Base-by-base conservation (phyloP, 2,113 vertebrate genomes). In the Elephantulus edwardii region DNA sequence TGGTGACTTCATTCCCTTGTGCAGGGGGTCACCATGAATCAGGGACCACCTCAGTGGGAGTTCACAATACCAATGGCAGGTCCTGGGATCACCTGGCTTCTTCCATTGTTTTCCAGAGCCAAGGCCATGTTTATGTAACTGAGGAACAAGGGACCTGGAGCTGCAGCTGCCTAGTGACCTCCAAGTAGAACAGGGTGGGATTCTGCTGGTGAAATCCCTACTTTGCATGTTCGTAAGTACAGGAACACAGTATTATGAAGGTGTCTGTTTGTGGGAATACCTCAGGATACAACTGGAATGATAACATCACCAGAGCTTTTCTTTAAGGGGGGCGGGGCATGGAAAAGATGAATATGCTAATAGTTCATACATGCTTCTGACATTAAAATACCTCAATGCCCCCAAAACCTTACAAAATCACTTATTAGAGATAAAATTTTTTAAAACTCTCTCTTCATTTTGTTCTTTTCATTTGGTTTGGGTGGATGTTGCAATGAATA, bases 21-120 rank as follows among this genome's bases (percentile, higher is more conserved):
- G n/a, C 24, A 17, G n/a, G 64, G n/a, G 14, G 33, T 19, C n/a
- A 26, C 17, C n/a, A 20, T 38, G n/a, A 20, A 16, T 35, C 19
- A 5, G 8, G n/a, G n/a, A 19, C 6, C 64, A 35, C 35, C 64
- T 38, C 6, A 35, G 38, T 20, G 19, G 64, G 17, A 68, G n/a
- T 35, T 38, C 19, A 38, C 64, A 9, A 38, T 17, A 35, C 35
- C 64, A 72, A n/a, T 38, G 19, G 60, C 83, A n/a, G 90, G 76
- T 66, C 91, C 86, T 48, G 70, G 78, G 83, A 22, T 89, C 94
- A 94, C 92, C 92, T 95, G 90, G 42, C 75, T 35, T 38, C 38
- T 91, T 72, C 48, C 56, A 40, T n/a, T 83, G 84, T 58, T 89
- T 92, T 77, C 58, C 74, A 75, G 64, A 86, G 11, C 17, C 19